These are phyloP conservation scores for Hipparchia sbordonii DNA, from an alignment of 2,888 invertebrate genomes.

Conservation along the genomic window DNA sequence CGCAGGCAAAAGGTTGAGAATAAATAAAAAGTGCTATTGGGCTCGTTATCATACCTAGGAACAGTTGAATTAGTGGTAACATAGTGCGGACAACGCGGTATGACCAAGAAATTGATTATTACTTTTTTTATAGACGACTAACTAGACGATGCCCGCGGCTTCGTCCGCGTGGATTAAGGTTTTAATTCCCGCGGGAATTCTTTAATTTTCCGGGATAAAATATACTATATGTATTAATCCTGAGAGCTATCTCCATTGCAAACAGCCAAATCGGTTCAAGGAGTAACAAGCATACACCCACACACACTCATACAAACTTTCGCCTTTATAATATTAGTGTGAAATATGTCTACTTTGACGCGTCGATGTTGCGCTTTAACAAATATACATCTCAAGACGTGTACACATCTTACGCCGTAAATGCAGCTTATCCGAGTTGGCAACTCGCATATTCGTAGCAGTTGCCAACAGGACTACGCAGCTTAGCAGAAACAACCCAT, in stretches of 20 bases:
- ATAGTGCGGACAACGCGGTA: background rate
- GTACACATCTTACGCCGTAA: constrained; percentile 38
- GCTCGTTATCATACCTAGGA: background rate
- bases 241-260: too few relatives aligned
- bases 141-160: too few relatives aligned
- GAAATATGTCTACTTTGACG: background rate
- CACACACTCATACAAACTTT: too few relatives aligned
- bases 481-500: constrained; percentile 62
- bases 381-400: constrained; percentile 13
- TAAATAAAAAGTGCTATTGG: too few relatives aligned
- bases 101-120: background rate
- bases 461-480: constrained; percentile 73
- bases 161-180: too few relatives aligned
- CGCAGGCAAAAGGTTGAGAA: too few relatives aligned
- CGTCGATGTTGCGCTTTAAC: background rate
- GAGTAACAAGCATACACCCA: too few relatives aligned
- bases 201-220: too few relatives aligned
- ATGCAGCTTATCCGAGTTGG: constrained; percentile 63
- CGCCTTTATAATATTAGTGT: too few relatives aligned
- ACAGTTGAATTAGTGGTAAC: background rate
- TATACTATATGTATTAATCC: too few relatives aligned
- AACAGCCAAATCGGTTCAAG: too few relatives aligned
- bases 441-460: constrained; percentile 71
- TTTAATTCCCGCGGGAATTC: too few relatives aligned
- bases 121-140: background rate